Evolutionary conservation across 2,113 vertebrate species (phyloP).

Genomic region (Lycocorax pyrrhopterus): DNA sequence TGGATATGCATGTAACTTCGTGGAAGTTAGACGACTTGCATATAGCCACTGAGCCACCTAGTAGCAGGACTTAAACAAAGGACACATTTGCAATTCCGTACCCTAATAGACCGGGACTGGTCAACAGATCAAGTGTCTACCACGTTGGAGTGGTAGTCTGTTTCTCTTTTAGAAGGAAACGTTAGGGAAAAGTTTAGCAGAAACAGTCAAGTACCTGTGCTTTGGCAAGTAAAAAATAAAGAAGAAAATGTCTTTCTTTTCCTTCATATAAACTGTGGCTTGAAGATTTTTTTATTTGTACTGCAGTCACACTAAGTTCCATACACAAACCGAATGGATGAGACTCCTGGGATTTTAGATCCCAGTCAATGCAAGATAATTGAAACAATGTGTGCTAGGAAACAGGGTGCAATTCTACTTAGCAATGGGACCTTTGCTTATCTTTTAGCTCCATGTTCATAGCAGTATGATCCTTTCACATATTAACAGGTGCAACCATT

Average conservation of each 20-base stretch:
- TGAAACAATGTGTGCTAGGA: background rate
- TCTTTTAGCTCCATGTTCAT: background rate
- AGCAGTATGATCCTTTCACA: background rate
- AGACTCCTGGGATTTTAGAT: background rate
- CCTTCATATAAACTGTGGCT: background rate
- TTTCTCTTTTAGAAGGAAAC: background rate
- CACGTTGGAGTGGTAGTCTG: background rate
- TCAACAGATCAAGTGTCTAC: background rate
- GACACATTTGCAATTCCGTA: background rate
- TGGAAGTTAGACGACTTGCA: background rate
- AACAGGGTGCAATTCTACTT: background rate
- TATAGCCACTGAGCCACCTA: background rate
- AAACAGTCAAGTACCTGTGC: background rate
- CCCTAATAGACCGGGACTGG: background rate
- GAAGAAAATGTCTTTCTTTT: background rate
- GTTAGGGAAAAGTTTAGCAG: background rate
- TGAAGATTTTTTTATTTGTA: background rate
- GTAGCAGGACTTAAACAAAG: background rate
- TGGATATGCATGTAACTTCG: accelerated
- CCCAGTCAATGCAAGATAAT: background rate
- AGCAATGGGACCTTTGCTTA: background rate
- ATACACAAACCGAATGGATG: background rate
- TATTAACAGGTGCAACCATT: background rate
- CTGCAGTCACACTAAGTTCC: background rate
- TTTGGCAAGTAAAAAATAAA: background rate